Base-by-base conservation (phyloP, 2,888 invertebrate genomes). In the Amphipoea oculea region DNA sequence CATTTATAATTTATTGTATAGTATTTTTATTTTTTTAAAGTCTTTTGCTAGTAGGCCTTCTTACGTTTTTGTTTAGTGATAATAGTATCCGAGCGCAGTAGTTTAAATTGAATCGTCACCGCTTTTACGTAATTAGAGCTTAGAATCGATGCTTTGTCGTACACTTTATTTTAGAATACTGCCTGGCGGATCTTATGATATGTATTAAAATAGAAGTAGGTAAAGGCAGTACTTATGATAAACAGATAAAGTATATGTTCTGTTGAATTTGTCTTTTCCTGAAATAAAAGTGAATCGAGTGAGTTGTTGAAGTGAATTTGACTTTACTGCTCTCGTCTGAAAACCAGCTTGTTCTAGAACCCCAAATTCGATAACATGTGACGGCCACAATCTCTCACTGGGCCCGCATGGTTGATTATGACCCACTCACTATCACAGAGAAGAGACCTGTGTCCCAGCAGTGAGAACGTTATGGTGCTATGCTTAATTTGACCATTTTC, bases 31-130 rank as follows among this genome's bases (percentile, higher is more conserved):
- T 6, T 42, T 42, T 20, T n/a, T 4, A 29, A 17, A n/a, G 4
- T 66, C 62, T 73, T 2, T 73, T 29, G 4, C 2, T 7, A 71
- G 36, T 71, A 14, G 6, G 0, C 14, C n/a, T 86, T 66, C n/a
- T 29, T 54, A 4, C 2, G 4, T 42, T 68, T 40, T 14, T 73
- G 12, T 72, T 48, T 72, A 42, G n/a, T 71, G 42, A 23, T 36
- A 14, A 40, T 40, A 62, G 4, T 68, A n/a, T 60, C 36, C n/a
- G 4, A 57, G 51, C 71, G 54, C 23, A 60, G 42, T 57, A 81
- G 67, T 81, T 74, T 66, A 66, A 86, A 82, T 82, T 77, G 36
- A 82, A 74, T 73, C 17, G 77, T 69, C 82, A 76, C 73, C 36
- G 20, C 36, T 81, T 29, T 7, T 68, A 72, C 11, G 20, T 60